Percentiles rank a stretch among this genome's conserved stretches.
Conservation (phyloP, 2,113 vertebrate species). For the Mixornis gularis region DNA sequence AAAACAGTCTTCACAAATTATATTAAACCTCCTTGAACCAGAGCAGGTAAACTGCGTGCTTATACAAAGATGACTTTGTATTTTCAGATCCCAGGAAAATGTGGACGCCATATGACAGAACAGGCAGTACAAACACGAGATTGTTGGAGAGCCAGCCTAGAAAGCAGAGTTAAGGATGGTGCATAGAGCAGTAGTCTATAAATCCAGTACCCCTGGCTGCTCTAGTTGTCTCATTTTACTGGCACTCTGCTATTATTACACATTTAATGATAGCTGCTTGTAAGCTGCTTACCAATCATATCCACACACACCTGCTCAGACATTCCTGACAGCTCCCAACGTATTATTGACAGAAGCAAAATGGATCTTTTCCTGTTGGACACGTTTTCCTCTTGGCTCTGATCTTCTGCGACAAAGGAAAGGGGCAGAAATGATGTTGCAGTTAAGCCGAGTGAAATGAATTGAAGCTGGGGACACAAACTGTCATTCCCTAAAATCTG, state of each 20-base stretch:
- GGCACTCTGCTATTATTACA: background rate
- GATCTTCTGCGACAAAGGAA: background rate
- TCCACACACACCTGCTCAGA: background rate
- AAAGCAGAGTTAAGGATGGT: background rate
- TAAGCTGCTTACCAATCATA: background rate
- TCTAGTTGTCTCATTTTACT: background rate
- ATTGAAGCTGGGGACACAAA: background rate
- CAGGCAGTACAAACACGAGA: background rate
- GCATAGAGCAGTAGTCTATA: background rate
- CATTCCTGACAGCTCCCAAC: background rate
- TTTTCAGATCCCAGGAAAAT: slow-evolving; percentile 1
- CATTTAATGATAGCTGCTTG: background rate
- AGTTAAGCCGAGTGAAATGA: background rate
- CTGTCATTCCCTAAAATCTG: background rate
- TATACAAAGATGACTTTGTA: background rate
- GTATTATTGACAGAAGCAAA: background rate
- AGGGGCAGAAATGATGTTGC: background rate
- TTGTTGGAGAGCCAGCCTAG: background rate
- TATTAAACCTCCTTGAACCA: background rate
- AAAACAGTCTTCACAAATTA: background rate
- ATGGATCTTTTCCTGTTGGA: background rate
- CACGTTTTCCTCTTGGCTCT: background rate
- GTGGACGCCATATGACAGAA: background rate
- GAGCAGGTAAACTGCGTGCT: background rate
- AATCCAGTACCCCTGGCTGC: background rate